These are phyloP conservation scores for Morpho deidamia DNA, from an alignment of 2,888 invertebrate genomes.

Conservation along the genomic window DNA sequence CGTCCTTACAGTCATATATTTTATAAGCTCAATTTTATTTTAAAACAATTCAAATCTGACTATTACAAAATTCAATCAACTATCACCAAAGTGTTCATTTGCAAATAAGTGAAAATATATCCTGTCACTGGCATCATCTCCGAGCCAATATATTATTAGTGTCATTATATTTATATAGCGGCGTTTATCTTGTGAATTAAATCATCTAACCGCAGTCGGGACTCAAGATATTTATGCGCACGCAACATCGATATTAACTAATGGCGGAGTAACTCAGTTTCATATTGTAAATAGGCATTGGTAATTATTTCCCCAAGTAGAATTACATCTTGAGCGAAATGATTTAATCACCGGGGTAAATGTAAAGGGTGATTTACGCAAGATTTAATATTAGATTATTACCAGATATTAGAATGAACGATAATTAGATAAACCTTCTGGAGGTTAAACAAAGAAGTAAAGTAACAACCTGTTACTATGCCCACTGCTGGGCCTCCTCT, in stretches of 20 bases:
- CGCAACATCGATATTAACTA: constrained; percentile 25
- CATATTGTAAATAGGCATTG: constrained; percentile 12
- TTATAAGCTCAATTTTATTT: too few species aligned
- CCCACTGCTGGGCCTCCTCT: too few species aligned
- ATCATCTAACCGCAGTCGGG: constrained; percentile 11
- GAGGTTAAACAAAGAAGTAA: too few species aligned
- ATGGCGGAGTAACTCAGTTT: constrained; percentile 20
- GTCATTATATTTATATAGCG: constrained; percentile 17
- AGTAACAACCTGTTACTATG: too few species aligned
- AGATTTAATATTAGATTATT: constrained; percentile 6
- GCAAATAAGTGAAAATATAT: not conserved
- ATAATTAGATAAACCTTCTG: too few species aligned
- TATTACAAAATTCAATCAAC: too few species aligned
- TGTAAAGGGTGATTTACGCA: constrained; percentile 3
- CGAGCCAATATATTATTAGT: constrained; percentile 15
- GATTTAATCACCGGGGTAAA: not conserved
- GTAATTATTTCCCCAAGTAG: constrained; percentile 13
- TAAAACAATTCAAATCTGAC: too few species aligned
- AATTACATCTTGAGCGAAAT: constrained; percentile 12
- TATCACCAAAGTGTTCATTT: too few species aligned
- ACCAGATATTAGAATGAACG: too few species aligned
- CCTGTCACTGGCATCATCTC: not conserved
- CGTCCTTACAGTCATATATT: too few species aligned
- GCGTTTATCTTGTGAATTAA: constrained; percentile 22
- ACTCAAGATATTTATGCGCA: constrained; percentile 21